phyloP scores from a whole-genome alignment of 2,797 vertebrate genomes.

The Acrossocheilus fasciatus region DNA sequence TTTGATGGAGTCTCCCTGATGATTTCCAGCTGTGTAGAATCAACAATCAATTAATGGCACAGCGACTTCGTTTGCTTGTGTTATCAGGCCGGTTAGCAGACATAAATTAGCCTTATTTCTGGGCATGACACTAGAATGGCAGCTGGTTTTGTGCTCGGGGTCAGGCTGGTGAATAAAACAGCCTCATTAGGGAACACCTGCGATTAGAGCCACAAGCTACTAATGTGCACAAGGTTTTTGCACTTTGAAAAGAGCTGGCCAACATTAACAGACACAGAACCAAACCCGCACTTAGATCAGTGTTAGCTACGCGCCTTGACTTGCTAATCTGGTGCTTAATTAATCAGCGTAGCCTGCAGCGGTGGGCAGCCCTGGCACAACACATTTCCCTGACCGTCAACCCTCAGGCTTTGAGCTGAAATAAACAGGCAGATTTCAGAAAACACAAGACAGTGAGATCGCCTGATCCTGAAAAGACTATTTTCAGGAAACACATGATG shows the following conservation, averaged over 20 bases:
- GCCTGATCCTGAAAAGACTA: not conserved
- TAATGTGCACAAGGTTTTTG: conserved; percentile 40
- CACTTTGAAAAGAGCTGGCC: conserved; percentile 39
- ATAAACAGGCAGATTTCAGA: not conserved
- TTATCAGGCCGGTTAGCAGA: conserved; percentile 39
- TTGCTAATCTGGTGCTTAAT: conserved; percentile 15
- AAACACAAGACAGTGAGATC: not conserved
- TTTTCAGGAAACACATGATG: not conserved
- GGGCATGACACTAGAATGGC: conserved; percentile 38
- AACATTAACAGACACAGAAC: conserved; percentile 38
- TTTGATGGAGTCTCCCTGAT: not conserved
- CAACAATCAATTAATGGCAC: conserved; percentile 54
- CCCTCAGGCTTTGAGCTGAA: conserved; percentile 1
- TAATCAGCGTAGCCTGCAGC: not conserved
- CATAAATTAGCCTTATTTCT: conserved; percentile 40
- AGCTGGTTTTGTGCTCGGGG: conserved; percentile 36
- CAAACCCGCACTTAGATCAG: not conserved
- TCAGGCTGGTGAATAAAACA: conserved; percentile 60
- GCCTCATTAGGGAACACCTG: conserved; percentile 66
- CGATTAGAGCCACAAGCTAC: conserved; percentile 52
- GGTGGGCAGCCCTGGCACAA: conserved; percentile 15
- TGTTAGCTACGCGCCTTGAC: not conserved
- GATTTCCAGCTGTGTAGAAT: conserved; percentile 46
- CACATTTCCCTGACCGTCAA: conserved; percentile 1
- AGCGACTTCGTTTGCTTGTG: conserved; percentile 44